Evolutionary conservation across 2,888 invertebrate species (phyloP), one percentile per base, ranked within the genome.

Genomic region (Ptilodon capucinus): DNA sequence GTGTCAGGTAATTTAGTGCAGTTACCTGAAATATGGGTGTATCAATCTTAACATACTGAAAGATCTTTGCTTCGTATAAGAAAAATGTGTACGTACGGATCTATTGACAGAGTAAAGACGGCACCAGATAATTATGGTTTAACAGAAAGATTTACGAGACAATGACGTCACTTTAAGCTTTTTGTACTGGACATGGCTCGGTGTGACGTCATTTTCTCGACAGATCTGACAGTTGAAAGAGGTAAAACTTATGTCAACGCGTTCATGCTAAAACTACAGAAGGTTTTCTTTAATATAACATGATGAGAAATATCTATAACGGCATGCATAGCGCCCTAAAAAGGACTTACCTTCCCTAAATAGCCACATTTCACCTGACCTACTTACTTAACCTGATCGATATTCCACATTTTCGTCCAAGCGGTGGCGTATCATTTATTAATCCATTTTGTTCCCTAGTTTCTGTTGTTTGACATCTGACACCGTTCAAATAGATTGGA

Each of bases 341-440:
- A 65, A 61, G 59, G 53, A 56, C 57, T 52, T 45, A 45, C 56
- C 64, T 45, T 46, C 56, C 64, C 44, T 58, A 71, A 68, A 65
- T 75, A 64, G 48, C 57, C 50, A 28, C 44, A 42, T 50, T 58
- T 56, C 52, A 56, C 61, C 55, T 71, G 71, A 71, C 75, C 71
- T 52, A 76, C 61, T 71, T 74, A 51, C 44, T 45, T 16, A 40
- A 53, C 51, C 43, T 51, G 64, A 67, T 76, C 76, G 63, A 76
- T 76, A 65, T 53, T 54, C 46, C 45, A 41, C 51, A 45, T 56
- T 57, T 52, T 51, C 46, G 44, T 53, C 53, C 52, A 50, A 52
- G 52, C 52, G 39, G 45, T 43, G 40, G 41, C 13, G 34, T 44
- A 52, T 62, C 54, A 52, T 49, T 57, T 60, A 64, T 60, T 60